Evolutionary conservation across 2,113 vertebrate species (phyloP).

Genomic region (Lota lota): DNA sequence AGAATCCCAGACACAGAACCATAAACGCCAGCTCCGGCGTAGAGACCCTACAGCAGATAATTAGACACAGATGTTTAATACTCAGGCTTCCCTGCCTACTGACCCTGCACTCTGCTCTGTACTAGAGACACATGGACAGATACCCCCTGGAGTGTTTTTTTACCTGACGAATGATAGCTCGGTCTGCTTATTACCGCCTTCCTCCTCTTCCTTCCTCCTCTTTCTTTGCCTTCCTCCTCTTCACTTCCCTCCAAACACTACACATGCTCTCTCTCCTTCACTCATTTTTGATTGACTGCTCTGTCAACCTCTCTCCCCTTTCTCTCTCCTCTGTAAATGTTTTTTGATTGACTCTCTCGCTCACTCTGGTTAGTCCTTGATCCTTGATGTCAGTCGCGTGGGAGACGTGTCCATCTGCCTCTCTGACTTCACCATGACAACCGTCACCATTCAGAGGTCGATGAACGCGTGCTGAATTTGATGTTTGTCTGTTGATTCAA

Average conservation of each 20-base stretch:
- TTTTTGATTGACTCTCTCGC: not conserved
- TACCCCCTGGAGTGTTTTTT: too few relatives aligned
- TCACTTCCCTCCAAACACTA: not conserved
- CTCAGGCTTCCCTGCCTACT: too few relatives aligned
- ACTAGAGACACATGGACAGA: too few relatives aligned
- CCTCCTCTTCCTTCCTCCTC: not conserved
- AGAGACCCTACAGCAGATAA: too few relatives aligned
- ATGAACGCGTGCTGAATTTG: too few relatives aligned
- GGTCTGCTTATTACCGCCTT: not conserved
- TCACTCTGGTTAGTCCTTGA: conserved; percentile 38
- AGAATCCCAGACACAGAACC: too few relatives aligned
- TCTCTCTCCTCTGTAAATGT: not conserved
- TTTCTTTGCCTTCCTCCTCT: not conserved
- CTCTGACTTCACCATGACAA: conserved; percentile 49
- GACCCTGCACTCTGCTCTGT: too few relatives aligned
- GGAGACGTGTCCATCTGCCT: conserved; percentile 56
- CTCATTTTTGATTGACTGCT: not conserved
- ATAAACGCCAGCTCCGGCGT: too few relatives aligned
- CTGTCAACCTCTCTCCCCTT: not conserved
- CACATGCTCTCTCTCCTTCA: too few relatives aligned
- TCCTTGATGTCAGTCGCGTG: conserved; percentile 33
- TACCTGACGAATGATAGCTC: too few relatives aligned
- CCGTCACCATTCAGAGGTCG: conserved; percentile 1
- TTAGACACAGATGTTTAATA: too few relatives aligned
- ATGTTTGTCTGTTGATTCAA: not conserved